Evolutionary conservation across 2,888 invertebrate genomes (phyloP).

Genomic region (Stenodera caucasica): DNA sequence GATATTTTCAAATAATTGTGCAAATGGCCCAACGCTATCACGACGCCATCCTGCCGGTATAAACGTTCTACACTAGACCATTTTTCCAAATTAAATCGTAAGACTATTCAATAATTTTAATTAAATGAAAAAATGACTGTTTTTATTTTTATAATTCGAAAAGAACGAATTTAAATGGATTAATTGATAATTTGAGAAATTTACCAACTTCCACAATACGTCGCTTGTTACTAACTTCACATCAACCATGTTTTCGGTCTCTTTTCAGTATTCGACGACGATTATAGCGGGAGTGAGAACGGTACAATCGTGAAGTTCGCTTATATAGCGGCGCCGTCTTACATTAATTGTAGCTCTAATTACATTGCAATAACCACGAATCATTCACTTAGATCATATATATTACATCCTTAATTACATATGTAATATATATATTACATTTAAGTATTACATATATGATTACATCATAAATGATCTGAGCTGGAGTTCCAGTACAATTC

Average conservation of each 20-base stretch:
- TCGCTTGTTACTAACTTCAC: neutral
- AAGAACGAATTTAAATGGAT: neutral
- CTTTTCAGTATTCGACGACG: neutral
- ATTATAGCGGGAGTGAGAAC: neutral
- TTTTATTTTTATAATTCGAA: neutral
- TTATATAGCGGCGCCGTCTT: neutral
- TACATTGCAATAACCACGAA: no score
- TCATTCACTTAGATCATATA: no score
- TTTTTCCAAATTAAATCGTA: neutral
- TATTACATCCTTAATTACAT: no score
- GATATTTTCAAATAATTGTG: conserved; percentile 9
- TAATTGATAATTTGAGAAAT: neutral
- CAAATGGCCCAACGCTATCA: neutral
- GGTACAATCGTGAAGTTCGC: neutral
- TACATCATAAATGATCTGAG: no score
- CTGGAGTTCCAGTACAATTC: no score
- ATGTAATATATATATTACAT: no score
- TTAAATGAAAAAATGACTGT: no score
- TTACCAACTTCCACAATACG: neutral
- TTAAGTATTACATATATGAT: no score
- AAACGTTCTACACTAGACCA: neutral
- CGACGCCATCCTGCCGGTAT: neutral
- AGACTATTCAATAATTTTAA: no score
- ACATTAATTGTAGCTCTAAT: neutral
- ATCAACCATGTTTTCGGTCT: neutral